Conservation (phyloP, 2,888 invertebrate species). For the Thymelicus lineola region DNA sequence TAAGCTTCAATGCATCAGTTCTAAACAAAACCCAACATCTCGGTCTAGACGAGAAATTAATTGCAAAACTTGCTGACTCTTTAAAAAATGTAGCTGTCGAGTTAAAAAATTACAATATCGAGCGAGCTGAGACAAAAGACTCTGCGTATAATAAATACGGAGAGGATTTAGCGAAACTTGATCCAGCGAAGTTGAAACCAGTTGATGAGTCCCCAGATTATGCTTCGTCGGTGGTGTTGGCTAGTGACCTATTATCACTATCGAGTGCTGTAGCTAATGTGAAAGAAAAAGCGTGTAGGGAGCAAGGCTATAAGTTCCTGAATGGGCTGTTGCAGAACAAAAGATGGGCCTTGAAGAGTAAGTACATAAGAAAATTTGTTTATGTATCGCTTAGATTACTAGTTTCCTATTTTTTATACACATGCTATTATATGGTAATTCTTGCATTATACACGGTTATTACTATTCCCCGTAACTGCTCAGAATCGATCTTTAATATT, state of each 20-base stretch:
- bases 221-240: conserved; percentile 77
- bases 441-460: neutral
- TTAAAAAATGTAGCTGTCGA: conserved; percentile 50
- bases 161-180: conserved; percentile 47
- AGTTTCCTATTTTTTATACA: too few species aligned
- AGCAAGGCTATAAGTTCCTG: conserved; percentile 78
- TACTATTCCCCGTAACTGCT: neutral
- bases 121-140: conserved; percentile 34
- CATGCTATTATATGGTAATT: too few species aligned
- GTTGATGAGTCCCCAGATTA: conserved; percentile 78
- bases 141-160: conserved; percentile 55
- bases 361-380: conserved; percentile 55
- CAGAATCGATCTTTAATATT: neutral
- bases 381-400: too few species aligned
- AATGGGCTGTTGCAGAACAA: conserved; percentile 78
- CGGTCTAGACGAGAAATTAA: conserved; percentile 61
- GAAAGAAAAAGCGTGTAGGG: conserved; percentile 74
- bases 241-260: conserved; percentile 78
- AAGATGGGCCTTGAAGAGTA: conserved; percentile 85
- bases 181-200: conserved; percentile 57
- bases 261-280: conserved; percentile 78
- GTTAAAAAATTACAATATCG: conserved; percentile 17
- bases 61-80: conserved; percentile 59
- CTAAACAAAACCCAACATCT: conserved; percentile 61
- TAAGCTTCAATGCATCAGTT: conserved; percentile 55